Evolutionary conservation across 2,888 invertebrate genomes (phyloP).

Genomic region (Callosobruchus maculatus): DNA sequence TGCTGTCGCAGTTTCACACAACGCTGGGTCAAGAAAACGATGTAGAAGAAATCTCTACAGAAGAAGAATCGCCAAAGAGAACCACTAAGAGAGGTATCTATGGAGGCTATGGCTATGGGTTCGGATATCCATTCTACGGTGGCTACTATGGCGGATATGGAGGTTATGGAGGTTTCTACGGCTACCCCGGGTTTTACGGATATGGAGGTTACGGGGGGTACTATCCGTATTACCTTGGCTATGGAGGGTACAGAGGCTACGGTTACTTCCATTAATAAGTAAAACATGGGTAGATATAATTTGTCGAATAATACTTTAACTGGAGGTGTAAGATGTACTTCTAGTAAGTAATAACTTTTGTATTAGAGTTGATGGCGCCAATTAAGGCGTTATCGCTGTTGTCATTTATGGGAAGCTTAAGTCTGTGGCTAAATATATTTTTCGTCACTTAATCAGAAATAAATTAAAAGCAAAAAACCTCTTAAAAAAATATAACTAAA

Average conservation of each 20-base stretch:
- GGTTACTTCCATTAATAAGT: background rate
- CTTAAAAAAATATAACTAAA: no score
- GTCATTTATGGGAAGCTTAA: no score
- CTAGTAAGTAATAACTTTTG: no score
- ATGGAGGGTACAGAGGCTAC: background rate
- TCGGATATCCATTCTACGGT: background rate
- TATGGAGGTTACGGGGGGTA: background rate
- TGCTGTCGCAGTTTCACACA: background rate
- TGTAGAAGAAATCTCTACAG: background rate
- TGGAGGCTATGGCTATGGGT: constrained; percentile 2
- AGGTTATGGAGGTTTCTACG: background rate
- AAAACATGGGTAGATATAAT: no score
- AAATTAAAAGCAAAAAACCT: no score
- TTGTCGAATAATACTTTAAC: no score
- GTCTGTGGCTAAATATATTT: no score
- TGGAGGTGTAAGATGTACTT: no score
- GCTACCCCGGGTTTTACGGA: background rate
- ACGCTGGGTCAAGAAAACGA: background rate
- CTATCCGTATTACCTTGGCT: background rate
- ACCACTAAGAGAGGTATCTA: constrained; percentile 3
- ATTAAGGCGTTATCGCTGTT: no score
- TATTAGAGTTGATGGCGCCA: no score
- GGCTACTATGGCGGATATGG: constrained; percentile 2
- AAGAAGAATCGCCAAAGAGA: background rate
- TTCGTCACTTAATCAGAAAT: no score